Evolutionary conservation across 2,113 vertebrate genomes (phyloP), one percentile per base, ranked within the genome.

Genomic region (Gorsachius goisagi): DNA sequence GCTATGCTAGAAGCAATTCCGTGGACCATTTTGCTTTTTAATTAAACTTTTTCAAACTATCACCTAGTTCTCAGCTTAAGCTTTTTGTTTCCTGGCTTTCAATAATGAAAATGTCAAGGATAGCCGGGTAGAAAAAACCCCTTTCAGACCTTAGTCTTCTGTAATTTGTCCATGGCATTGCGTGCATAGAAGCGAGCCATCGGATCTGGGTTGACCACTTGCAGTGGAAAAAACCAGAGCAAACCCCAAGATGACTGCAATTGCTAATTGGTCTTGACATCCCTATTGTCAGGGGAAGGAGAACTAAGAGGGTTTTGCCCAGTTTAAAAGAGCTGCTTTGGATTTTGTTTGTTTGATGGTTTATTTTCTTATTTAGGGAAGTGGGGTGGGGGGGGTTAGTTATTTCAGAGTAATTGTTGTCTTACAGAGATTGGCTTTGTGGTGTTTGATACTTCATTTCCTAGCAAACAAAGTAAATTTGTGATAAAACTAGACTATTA

Each of bases 221-320:
- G 84, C 74, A 93, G 72, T 83, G 89, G 86, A 77, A 75, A 66
- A 87, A 95, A 95, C 89, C 76, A 62, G 77, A 85, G 67, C 77
- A 89, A 83, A 89, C 19, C 37, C 41, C 59, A 53, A 80, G 94
- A 91, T 91, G 84, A 88, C 84, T 85, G 73, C 74, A 55, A 10
- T 41, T 82, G 77, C 88, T 95, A 95, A 95, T 96, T 92, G 73
- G 49, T 86, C 71, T 62, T 85, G 95, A 94, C 95, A 81, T 86
- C 58, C 74, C 68, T 62, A 93, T 95, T 95, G 92, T 96, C 66
- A 72, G 58, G 49, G 45, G n/a, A 94, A 94, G 81, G 58, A 80
- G 78, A 92, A 93, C 86, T 32, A 33, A 82, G 45, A 93, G 77
- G 0, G 0, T 88, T 92, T 83, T 74, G 50, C 90, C 49, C 58